Base-by-base conservation (phyloP, 2,797 vertebrate species). In the Artibeus lituratus region DNA sequence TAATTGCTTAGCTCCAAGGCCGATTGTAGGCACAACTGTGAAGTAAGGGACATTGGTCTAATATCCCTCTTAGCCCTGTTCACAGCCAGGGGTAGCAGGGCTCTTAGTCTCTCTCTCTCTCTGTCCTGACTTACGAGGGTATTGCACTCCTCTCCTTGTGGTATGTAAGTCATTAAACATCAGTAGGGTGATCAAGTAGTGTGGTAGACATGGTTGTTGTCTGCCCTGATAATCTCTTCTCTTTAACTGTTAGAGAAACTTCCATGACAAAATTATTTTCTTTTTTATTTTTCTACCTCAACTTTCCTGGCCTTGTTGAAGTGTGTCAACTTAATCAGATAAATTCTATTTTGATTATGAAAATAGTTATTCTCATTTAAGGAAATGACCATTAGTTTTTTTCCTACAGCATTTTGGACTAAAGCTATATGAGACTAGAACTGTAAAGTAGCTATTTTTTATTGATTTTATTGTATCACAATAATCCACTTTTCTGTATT, bases 311-410 rank as follows among this genome's bases (percentile, higher is more conserved):
- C 39, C 7, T 96, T 78, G 22, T 90, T 77, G 78, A 94, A 86
- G 24, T 70, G 3, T 72, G 7, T 92, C 49, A 81, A 26, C n/a
- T 94, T 91, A 88, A 1, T 67, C 5, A 91, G 10, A 67, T 86
- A 59, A 92, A 57, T 87, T 95, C 62, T 88, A 72, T 90, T 94
- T 94, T 85, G 74, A 81, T 91, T 94, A 53, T 83, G 67, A 88
- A 90, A 93, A 85, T 86, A 88, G 35, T 59, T 96, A 53, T 32
- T 95, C 39, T 90, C 24, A 72, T 10, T 67, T 92, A 94, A 91
- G 74, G 37, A 96, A 94, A 87, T 70, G 19, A 57, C 14, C 18
- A 59, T 0, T 78, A 26, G 1, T 77, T 90, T 69, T 85, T 85
- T 84, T 62, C 62, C 65, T 92, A 14, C 2, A 15, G 0, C 96